Percentiles rank a stretch among this genome's conserved stretches.
phyloP scores from a whole-genome alignment of 1,140 invertebrate species.

The Coenobita brevimanus region DNA sequence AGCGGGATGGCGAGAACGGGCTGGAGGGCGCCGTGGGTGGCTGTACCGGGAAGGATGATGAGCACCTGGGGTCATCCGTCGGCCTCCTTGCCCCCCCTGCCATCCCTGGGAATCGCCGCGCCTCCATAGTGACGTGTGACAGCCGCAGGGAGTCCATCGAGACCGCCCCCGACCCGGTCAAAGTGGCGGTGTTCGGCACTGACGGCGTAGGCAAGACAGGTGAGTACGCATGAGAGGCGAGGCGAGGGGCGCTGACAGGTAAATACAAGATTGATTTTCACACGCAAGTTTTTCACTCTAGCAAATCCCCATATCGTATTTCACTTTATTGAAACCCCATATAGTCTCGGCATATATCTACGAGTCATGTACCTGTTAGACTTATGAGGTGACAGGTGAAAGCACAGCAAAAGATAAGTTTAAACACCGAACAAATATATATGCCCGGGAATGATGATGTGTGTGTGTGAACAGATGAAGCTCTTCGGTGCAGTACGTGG shows the following conservation, averaged over 20 bases:
- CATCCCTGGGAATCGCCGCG: neutral
- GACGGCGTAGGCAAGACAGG: constrained; percentile 53
- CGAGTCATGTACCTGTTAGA: too few relatives aligned
- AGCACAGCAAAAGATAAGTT: too few relatives aligned
- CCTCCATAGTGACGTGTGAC: constrained; percentile 47
- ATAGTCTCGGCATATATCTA: too few relatives aligned
- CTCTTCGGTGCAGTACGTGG: too few relatives aligned
- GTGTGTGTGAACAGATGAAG: too few relatives aligned
- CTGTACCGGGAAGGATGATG: neutral
- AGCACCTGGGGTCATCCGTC: neutral
- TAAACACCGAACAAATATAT: too few relatives aligned
- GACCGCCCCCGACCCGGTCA: constrained; percentile 29
- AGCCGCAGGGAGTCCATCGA: constrained; percentile 12
- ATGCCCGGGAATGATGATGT: too few relatives aligned
- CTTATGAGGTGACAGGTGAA: too few relatives aligned
- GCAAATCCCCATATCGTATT: too few relatives aligned
- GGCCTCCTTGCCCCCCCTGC: constrained; percentile 31
- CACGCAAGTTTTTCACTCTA: too few relatives aligned
- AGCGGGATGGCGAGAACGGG: neutral
- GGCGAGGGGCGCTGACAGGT: too few relatives aligned
- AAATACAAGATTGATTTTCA: neutral
- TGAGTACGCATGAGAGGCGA: neutral
- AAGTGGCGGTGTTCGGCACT: constrained; percentile 42
- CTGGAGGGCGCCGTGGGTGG: constrained; percentile 15
- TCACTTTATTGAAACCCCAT: too few relatives aligned